phyloP scores from a whole-genome alignment of 2,888 invertebrate species.

The Onthophagus sagittarius region DNA sequence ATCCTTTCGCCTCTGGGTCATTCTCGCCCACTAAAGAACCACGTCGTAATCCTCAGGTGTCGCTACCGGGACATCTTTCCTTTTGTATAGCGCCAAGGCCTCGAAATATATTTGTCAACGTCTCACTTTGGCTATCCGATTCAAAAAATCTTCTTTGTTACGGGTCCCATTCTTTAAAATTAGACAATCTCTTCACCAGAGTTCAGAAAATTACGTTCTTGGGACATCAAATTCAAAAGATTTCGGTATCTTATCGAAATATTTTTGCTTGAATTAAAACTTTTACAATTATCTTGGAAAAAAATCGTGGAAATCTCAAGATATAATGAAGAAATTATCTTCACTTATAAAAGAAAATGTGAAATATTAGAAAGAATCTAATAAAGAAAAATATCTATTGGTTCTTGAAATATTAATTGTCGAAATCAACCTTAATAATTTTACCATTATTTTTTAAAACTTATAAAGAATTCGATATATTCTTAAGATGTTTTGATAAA shows the following conservation, averaged over 20 bases:
- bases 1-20: slow-evolving; percentile 29
- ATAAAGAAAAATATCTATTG: too few relatives aligned
- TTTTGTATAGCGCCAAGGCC: slow-evolving; percentile 13
- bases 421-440: too few relatives aligned
- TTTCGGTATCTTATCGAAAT: slow-evolving; percentile 22
- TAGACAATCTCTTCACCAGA: neutral
- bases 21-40: slow-evolving; percentile 6
- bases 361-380: too few relatives aligned
- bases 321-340: too few relatives aligned
- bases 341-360: too few relatives aligned
- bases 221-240: slow-evolving; percentile 9
- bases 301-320: too few relatives aligned
- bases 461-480: too few relatives aligned
- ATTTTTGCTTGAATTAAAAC: too few relatives aligned
- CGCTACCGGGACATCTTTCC: slow-evolving; percentile 21
- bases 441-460: too few relatives aligned
- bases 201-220: neutral
- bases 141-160: neutral
- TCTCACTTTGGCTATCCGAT: slow-evolving; percentile 4
- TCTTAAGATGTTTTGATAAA: too few relatives aligned
- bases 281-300: too few relatives aligned
- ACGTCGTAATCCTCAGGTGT: slow-evolving; percentile 12
- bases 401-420: too few relatives aligned
- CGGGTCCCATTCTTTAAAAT: neutral
- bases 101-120: slow-evolving; percentile 18